phyloP scores from a whole-genome alignment of 2,113 vertebrate genomes.

The Lathamus discolor region DNA sequence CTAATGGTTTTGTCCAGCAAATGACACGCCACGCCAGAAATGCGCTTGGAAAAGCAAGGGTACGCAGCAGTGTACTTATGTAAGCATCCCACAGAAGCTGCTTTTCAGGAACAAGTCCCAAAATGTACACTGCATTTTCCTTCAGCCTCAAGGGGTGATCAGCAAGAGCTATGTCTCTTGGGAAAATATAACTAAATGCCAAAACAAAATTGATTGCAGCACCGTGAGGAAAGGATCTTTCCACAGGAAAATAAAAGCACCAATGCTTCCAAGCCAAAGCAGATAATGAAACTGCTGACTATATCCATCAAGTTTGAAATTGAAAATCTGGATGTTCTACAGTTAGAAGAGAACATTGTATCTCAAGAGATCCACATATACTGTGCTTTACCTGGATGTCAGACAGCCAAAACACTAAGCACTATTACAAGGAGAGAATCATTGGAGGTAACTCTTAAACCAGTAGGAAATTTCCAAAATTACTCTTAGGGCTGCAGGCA shows the following conservation, averaged over 20 bases:
- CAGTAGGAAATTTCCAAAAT: not conserved
- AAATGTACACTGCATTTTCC: not conserved
- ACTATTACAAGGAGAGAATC: not conserved
- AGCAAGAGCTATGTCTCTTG: not conserved
- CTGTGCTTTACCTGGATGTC: not conserved
- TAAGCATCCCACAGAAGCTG: not conserved
- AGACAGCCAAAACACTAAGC: not conserved
- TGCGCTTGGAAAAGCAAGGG: not conserved
- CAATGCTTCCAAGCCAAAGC: not conserved
- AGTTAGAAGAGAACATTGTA: not conserved
- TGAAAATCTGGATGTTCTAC: not conserved
- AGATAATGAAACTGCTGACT: not conserved
- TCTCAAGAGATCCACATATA: not conserved
- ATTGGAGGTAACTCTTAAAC: not conserved
- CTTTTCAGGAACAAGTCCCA: not conserved
- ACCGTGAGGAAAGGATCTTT: not conserved
- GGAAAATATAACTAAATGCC: not conserved
- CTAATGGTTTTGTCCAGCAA: not conserved
- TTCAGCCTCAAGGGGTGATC: not conserved
- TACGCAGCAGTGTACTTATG: not conserved
- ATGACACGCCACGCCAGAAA: not conserved
- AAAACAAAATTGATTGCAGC: not conserved
- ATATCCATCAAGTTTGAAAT: not conserved
- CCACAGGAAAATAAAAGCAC: not conserved
- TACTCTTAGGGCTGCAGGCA: not conserved